A percentile compares a stretch with the other conserved stretches of the same genome.
Evolutionary conservation across 2,888 invertebrate species (phyloP).

Genomic region (Trichopria drosophilae): DNA sequence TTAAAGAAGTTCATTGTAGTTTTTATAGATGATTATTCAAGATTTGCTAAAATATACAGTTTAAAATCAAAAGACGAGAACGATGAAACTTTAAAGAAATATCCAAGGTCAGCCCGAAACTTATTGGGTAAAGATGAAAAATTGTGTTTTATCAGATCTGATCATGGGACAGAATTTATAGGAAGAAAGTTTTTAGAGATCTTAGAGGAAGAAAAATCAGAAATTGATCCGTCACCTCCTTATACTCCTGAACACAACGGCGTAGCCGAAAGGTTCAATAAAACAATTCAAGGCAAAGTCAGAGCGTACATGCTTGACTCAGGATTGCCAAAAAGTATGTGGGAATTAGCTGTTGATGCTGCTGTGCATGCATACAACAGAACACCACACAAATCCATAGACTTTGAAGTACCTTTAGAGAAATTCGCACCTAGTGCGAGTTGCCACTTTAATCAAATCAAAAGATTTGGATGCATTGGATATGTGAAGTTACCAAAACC

Average conservation of each 20-base stretch:
- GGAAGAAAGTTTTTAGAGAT: slow-evolving; percentile 32
- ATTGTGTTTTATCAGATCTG: slow-evolving; percentile 33
- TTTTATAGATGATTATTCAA: slow-evolving; percentile 33
- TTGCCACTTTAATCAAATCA: no score
- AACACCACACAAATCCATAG: slow-evolving; percentile 33
- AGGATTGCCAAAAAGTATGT: slow-evolving; percentile 31
- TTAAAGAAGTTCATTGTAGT: slow-evolving; percentile 25
- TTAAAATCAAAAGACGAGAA: slow-evolving; percentile 30
- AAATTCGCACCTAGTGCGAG: slow-evolving; percentile 27
- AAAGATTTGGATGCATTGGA: slow-evolving; percentile 29
- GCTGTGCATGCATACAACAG: slow-evolving; percentile 34
- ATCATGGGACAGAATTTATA: slow-evolving; percentile 35
- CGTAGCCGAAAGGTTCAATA: no score
- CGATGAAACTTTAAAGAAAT: slow-evolving; percentile 26
- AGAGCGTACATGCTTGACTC: slow-evolving; percentile 32
- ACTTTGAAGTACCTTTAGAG: slow-evolving; percentile 24
- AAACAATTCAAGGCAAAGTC: no score
- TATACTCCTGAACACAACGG: slow-evolving; percentile 36
- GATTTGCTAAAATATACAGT: slow-evolving; percentile 22
- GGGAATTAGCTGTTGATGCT: slow-evolving; percentile 32
- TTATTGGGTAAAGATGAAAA: slow-evolving; percentile 19
- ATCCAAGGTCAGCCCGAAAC: slow-evolving; percentile 25
- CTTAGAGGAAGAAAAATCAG: slow-evolving; percentile 27
- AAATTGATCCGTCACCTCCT: slow-evolving; percentile 22
- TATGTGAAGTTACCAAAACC: slow-evolving; percentile 28